phyloP scores from a whole-genome alignment of 2,888 invertebrate genomes.

The Boloria selene region DNA sequence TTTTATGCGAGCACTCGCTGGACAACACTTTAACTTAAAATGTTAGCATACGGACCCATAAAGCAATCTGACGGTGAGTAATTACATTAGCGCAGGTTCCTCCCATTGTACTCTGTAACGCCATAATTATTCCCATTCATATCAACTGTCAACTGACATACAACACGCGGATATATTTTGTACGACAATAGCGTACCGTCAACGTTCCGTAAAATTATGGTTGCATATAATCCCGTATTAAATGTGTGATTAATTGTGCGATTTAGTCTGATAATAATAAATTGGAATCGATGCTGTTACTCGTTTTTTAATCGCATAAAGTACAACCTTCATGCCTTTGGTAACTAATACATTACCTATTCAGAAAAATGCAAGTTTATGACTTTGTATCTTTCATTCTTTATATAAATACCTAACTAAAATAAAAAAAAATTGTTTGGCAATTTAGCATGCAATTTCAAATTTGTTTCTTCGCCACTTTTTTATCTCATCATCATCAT shows the following conservation, averaged over 20 bases:
- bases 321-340: background rate
- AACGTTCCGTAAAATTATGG: slow-evolving; percentile 43
- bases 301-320: slow-evolving; percentile 21
- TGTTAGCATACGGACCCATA: slow-evolving; percentile 70
- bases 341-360: no score
- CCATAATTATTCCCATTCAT: slow-evolving; percentile 63
- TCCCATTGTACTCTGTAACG: slow-evolving; percentile 59
- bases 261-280: slow-evolving; percentile 21
- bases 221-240: slow-evolving; percentile 37
- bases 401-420: no score
- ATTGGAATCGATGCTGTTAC: slow-evolving; percentile 30
- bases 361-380: no score
- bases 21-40: slow-evolving; percentile 58
- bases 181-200: slow-evolving; percentile 44
- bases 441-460: no score
- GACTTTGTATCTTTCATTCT: no score
- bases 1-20: slow-evolving; percentile 56
- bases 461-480: no score
- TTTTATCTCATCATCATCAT: no score
- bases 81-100: slow-evolving; percentile 64
- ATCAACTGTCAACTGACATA: slow-evolving; percentile 52
- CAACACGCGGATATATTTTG: slow-evolving; percentile 51
- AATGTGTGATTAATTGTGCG: slow-evolving; percentile 34
- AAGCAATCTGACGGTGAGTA: slow-evolving; percentile 71
- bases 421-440: no score